Conservation (phyloP, 2,797 vertebrate genomes). For the Argyrosomus regius region DNA sequence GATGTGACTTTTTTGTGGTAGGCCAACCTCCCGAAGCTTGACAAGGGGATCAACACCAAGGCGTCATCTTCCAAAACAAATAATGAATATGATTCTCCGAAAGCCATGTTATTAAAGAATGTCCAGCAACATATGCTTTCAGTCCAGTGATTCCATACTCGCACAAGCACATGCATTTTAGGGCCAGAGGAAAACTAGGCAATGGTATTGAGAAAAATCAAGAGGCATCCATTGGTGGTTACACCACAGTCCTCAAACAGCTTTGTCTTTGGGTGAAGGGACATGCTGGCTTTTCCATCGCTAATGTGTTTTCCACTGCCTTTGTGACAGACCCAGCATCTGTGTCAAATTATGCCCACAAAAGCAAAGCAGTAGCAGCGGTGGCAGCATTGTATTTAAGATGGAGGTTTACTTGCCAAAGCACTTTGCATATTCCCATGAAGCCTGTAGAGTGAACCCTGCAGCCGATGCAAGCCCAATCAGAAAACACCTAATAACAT, state of each 20-base stretch:
- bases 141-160: slow-evolving; percentile 35
- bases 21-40: slow-evolving; percentile 44
- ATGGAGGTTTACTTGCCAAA: slow-evolving; percentile 71
- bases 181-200: slow-evolving; percentile 42
- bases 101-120: slow-evolving; percentile 52
- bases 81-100: slow-evolving; percentile 42
- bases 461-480: slow-evolving; percentile 78
- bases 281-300: slow-evolving; percentile 76
- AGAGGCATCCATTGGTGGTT: slow-evolving; percentile 69
- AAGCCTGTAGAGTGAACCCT: slow-evolving; percentile 77
- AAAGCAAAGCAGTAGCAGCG: slow-evolving; percentile 67
- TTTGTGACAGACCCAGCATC: slow-evolving; percentile 80
- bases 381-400: slow-evolving; percentile 69
- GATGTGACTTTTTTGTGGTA: slow-evolving; percentile 24
- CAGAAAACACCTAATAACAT: slow-evolving; percentile 82
- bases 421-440: slow-evolving; percentile 82
- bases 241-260: slow-evolving; percentile 76
- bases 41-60: slow-evolving; percentile 60
- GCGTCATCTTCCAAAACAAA: slow-evolving; percentile 57
- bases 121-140: slow-evolving; percentile 54
- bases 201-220: slow-evolving; percentile 56
- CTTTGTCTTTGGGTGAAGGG: slow-evolving; percentile 76
- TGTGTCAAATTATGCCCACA: slow-evolving; percentile 81
- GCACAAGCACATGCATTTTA: slow-evolving; percentile 33
- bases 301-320: slow-evolving; percentile 77